Percentiles rank a stretch among this genome's conserved stretches.
Conservation (phyloP, 2,113 vertebrate species). For the Bubo bubo region DNA sequence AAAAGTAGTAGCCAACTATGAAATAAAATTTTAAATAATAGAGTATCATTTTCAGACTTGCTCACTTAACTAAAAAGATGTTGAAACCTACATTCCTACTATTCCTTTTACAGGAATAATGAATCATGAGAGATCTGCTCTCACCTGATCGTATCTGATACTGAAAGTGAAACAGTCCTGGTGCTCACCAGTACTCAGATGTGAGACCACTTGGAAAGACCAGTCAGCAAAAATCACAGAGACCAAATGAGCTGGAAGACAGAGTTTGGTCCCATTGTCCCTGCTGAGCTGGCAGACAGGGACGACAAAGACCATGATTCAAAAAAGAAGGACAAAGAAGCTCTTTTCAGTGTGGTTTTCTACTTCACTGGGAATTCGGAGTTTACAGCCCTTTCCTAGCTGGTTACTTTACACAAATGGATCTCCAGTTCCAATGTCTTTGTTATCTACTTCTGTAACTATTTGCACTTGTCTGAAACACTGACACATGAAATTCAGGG, state of each 20-base stretch:
- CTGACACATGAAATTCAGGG: not conserved
- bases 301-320: not conserved
- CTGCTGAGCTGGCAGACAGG: not conserved
- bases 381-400: not conserved
- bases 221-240: not conserved
- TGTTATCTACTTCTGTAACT: not conserved
- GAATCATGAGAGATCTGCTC: not conserved
- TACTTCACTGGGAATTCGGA: not conserved
- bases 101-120: not conserved
- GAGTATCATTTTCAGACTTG: not conserved
- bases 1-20: not conserved
- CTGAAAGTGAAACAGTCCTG: not conserved
- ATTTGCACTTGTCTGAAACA: not conserved
- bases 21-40: not conserved
- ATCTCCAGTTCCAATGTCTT: not conserved
- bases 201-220: not conserved
- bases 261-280: not conserved
- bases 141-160: not conserved
- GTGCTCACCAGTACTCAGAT: not conserved
- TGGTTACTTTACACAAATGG: not conserved
- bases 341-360: not conserved
- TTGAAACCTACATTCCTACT: not conserved
- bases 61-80: not conserved
- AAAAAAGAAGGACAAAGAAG: not conserved
- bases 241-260: not conserved